Conservation (phyloP, 2,113 vertebrate species). For the Heterotis niloticus region DNA sequence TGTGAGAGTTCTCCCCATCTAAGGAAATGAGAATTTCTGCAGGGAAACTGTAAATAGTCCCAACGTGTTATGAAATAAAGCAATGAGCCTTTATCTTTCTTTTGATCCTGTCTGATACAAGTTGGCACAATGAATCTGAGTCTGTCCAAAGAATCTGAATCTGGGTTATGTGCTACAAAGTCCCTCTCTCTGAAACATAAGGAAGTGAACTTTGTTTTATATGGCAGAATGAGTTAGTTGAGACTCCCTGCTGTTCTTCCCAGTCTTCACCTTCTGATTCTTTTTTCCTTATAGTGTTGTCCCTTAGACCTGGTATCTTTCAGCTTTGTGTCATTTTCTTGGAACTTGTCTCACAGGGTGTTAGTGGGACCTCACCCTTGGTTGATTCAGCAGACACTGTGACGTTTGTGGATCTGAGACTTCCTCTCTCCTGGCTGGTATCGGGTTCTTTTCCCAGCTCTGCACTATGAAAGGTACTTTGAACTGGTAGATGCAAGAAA, state of each 20-base stretch:
- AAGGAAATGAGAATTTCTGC: no score
- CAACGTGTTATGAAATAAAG: not conserved
- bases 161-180: not conserved
- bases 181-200: not conserved
- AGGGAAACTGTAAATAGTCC: no score
- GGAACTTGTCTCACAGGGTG: not conserved
- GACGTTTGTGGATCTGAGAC: no score
- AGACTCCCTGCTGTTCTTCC: not conserved
- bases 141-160: not conserved
- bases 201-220: constrained; percentile 12
- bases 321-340: not conserved
- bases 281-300: no score
- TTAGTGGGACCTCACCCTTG: no score
- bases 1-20: no score
- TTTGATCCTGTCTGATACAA: not conserved
- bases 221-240: not conserved
- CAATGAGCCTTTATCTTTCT: not conserved
- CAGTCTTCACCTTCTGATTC: not conserved
- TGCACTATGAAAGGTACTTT: not conserved
- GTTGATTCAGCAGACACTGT: no score
- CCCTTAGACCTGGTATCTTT: not conserved
- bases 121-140: no score
- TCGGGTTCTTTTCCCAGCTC: not conserved
- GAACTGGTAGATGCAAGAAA: not conserved
- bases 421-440: no score